These are phyloP conservation scores for Mormyrus hasselquistii DNA, from an alignment of 2,797 vertebrate species.

Conservation along the genomic window DNA sequence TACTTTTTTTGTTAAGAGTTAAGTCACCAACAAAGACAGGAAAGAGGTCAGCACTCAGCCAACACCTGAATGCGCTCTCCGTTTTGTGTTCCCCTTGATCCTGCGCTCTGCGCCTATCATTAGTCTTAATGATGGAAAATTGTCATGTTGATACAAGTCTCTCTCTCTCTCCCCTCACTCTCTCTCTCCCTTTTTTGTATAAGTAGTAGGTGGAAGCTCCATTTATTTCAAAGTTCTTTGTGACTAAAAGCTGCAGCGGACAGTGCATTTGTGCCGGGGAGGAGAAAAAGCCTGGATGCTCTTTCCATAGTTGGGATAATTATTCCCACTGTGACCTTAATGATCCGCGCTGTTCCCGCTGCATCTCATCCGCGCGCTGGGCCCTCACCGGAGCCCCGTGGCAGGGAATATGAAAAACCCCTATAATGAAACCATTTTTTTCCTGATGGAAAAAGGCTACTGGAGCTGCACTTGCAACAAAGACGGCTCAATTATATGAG, in stretches of 20 bases:
- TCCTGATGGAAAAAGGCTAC: constrained; percentile 99
- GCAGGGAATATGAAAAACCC: constrained; percentile 99
- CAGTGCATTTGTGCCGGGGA: constrained; percentile 97
- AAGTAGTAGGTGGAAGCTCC: constrained; percentile 99
- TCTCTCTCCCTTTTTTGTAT: constrained; percentile 61
- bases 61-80: constrained; percentile 98
- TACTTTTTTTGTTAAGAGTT: constrained; percentile 79
- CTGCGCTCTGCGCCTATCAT: constrained; percentile 98
- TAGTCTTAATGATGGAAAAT: constrained; percentile 99
- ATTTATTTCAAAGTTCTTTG: constrained; percentile 99
- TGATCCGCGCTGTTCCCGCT: constrained; percentile 98
- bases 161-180: constrained; percentile 58
- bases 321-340: constrained; percentile 99
- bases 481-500: constrained; percentile 99
- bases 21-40: constrained; percentile 98
- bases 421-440: constrained; percentile 99
- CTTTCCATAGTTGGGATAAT: constrained; percentile 99
- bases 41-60: constrained; percentile 99
- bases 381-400: constrained; percentile 94
- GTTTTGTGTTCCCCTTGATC: constrained; percentile 94
- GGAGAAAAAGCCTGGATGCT: constrained; percentile 99
- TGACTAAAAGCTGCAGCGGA: constrained; percentile 98
- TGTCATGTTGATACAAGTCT: constrained; percentile 99
- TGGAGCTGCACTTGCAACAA: constrained; percentile 99
- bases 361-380: constrained; percentile 97